phyloP scores from a whole-genome alignment of 2,113 vertebrate species.

The Bos indicus region DNA sequence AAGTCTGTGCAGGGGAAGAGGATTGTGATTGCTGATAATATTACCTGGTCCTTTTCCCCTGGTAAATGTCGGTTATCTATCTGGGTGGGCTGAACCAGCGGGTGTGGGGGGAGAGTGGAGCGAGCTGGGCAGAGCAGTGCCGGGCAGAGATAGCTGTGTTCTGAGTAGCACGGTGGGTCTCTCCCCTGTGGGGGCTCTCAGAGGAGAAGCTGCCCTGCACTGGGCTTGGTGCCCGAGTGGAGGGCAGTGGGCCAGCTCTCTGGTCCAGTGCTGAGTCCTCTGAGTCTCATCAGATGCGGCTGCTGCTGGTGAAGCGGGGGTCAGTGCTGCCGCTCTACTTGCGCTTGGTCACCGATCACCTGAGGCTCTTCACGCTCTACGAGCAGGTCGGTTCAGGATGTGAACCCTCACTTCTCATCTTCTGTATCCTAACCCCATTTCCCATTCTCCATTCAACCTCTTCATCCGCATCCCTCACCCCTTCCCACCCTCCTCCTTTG shows the following conservation, averaged over 20 bases:
- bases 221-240: background rate
- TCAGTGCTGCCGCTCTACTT: conserved; percentile 87
- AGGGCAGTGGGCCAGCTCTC: background rate
- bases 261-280: background rate
- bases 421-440: background rate
- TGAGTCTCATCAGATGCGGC: conserved; percentile 80
- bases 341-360: conserved; percentile 87
- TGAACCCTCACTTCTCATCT: background rate
- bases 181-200: background rate
- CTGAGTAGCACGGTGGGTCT: background rate
- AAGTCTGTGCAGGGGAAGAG: background rate
- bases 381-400: conserved; percentile 81
- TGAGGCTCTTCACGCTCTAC: conserved; percentile 87
- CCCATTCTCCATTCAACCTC: background rate
- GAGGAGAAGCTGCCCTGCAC: background rate
- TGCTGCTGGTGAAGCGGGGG: conserved; percentile 87
- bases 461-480: background rate
- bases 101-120: rapidly evolving
- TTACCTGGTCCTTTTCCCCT: background rate
- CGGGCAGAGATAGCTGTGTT: background rate
- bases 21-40: background rate
- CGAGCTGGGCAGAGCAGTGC: background rate
- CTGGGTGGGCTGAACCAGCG: background rate
- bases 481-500: background rate
- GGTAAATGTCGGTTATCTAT: background rate